phyloP scores from a whole-genome alignment of 2,888 invertebrate species.

The Nephrotoma flavescens region DNA sequence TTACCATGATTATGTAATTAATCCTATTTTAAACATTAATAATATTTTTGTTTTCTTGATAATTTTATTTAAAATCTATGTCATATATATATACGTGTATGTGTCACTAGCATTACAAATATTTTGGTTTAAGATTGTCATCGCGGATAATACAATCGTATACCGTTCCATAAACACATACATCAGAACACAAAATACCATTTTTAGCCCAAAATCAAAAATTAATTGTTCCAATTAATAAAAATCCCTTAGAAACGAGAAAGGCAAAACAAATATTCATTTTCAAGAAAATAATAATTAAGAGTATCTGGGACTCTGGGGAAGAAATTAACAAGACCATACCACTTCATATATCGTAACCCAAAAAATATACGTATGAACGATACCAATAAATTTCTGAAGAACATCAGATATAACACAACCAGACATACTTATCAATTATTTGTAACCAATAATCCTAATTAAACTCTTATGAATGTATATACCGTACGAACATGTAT shows the following conservation, averaged over 20 bases:
- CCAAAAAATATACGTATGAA: background rate
- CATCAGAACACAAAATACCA: too few relatives aligned
- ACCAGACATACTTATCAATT: background rate
- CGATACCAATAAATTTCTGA: background rate
- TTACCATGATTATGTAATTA: background rate
- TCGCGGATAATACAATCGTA: background rate
- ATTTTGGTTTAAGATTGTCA: background rate
- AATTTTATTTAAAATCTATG: background rate
- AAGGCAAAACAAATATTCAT: background rate
- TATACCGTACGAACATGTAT: background rate
- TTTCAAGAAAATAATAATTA: background rate
- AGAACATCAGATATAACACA: background rate
- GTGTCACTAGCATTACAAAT: too few relatives aligned
- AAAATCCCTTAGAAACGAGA: too few relatives aligned
- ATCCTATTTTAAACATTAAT: background rate
- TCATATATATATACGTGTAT: background rate
- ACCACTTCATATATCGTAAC: background rate
- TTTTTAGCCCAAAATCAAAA: too few relatives aligned
- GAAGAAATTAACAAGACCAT: background rate
- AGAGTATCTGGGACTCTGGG: background rate
- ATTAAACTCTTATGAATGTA: background rate
- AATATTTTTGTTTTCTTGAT: background rate
- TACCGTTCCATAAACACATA: too few relatives aligned
- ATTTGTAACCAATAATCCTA: background rate
- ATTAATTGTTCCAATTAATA: too few relatives aligned